Evolutionary conservation across 2,888 invertebrate species (phyloP), one percentile per base, ranked within the genome.

Genomic region (Eremobia ochroleuca): DNA sequence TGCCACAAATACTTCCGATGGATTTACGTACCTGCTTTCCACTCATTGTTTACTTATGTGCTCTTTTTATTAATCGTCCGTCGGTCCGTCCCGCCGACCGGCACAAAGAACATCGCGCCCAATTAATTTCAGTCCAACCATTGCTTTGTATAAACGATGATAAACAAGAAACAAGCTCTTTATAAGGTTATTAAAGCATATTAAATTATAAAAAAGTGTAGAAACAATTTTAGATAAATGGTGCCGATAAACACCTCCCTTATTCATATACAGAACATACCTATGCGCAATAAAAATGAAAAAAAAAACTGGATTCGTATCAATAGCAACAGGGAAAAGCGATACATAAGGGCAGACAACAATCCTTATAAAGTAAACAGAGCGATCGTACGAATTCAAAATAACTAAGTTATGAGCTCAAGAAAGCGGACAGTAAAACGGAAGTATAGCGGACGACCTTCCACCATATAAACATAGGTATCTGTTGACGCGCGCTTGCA

Each of bases 1-100:
- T 90, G 88, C 90, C 88, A 91, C 92, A 89, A 92, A 95, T 94
- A 94, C 95, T 95, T 96, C 95, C 96, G 95, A 96, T 95, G 95
- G 94, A 95, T 95, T 95, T 94, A 94, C 93, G 92, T 93, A 93
- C 92, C 92, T 93, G 95, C 94, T 96, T 96, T 96, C 94, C 95
- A 95, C 92, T 93, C 94, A 94, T 95, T 95, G 95, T 95, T 94
- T 84, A 83, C 85, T 85, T 90, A 87, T 84, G 78, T 85, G 87
- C 85, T 89, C 87, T 91, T 87, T 89, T 87, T 89, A 89, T 91
- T 89, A 91, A 88, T 88, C 81, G 85, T 79, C 81, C 59, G 81
- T 80, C 68, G 61, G 72, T 62, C 37, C 21, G 43, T 58, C 61
- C 49, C 49, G 43, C 46, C 52, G 28, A 68, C 66, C 67, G 37